Conservation (phyloP, 2,888 invertebrate genomes). For the Ganaspis brasiliensis region DNA sequence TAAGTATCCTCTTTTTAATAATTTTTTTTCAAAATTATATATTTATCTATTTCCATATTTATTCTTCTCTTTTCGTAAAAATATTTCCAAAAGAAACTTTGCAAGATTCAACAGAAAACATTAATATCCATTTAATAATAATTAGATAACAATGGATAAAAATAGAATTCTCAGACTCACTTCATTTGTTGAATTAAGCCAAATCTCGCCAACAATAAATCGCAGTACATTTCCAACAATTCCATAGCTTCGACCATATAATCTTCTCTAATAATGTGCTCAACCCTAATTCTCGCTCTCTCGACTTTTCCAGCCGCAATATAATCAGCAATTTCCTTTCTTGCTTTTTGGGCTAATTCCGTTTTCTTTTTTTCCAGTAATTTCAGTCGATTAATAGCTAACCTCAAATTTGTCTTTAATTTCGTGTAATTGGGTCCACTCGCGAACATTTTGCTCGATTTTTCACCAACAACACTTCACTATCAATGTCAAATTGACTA, state of each 20-base stretch:
- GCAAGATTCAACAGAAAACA: too few relatives aligned
- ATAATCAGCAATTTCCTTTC: conserved; percentile 99
- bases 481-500: not conserved
- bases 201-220: conserved; percentile 96
- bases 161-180: conserved; percentile 80
- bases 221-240: conserved; percentile 99
- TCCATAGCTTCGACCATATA: conserved; percentile 99
- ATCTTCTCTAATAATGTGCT: conserved; percentile 99
- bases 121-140: too few relatives aligned
- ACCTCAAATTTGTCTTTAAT: conserved; percentile 96
- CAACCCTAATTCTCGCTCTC: conserved; percentile 97
- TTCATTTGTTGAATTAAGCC: conserved; percentile 98
- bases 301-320: conserved; percentile 92
- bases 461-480: not conserved
- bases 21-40: not conserved
- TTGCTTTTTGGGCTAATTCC: conserved; percentile 96
- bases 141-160: conserved; percentile 15
- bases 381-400: conserved; percentile 96
- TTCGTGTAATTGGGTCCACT: conserved; percentile 96
- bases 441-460: conserved; percentile 87
- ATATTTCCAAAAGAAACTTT: too few relatives aligned
- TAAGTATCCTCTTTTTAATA: not conserved
- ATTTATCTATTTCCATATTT: too few relatives aligned
- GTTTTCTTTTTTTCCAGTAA: conserved; percentile 98
- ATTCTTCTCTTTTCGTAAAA: too few relatives aligned